Evolutionary conservation across 2,113 vertebrate species (phyloP).

Genomic region (Datnioides undecimradiatus): DNA sequence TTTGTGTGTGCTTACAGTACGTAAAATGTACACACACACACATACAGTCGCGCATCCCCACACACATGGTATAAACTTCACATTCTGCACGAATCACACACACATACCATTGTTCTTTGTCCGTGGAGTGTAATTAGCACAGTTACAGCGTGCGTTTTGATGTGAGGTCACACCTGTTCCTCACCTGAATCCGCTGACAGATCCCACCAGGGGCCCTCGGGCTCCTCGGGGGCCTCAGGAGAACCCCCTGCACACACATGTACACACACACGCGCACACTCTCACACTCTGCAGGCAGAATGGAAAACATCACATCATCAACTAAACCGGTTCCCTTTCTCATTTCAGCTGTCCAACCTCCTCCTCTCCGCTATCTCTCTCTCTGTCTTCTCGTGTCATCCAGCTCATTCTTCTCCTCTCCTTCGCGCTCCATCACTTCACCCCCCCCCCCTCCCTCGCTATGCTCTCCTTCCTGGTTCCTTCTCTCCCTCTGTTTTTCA

Average conservation of each 20-base stretch:
- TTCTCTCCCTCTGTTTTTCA: slow-evolving; percentile 79
- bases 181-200: slow-evolving; percentile 63
- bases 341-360: slow-evolving; percentile 67
- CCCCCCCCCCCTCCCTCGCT: neutral
- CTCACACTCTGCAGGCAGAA: slow-evolving; percentile 38
- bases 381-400: slow-evolving; percentile 68
- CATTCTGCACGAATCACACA: neutral
- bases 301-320: slow-evolving; percentile 76
- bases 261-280: slow-evolving; percentile 16
- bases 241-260: slow-evolving; percentile 30
- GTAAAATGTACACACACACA: slow-evolving; percentile 18
- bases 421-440: slow-evolving; percentile 34
- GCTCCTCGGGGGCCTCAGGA: slow-evolving; percentile 76
- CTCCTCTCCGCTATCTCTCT: slow-evolving; percentile 66
- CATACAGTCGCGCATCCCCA: neutral
- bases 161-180: slow-evolving; percentile 65
- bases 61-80: slow-evolving; percentile 6
- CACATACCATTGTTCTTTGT: slow-evolving; percentile 4
- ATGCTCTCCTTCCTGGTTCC: slow-evolving; percentile 42
- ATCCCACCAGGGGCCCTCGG: slow-evolving; percentile 49
- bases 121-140: slow-evolving; percentile 3
- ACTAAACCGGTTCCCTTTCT: slow-evolving; percentile 60
- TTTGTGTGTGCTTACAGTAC: slow-evolving; percentile 23
- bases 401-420: slow-evolving; percentile 64
- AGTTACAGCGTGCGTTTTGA: slow-evolving; percentile 16